Base-by-base conservation (phyloP, 2,888 invertebrate species). In the Lacanobia oleracea region DNA sequence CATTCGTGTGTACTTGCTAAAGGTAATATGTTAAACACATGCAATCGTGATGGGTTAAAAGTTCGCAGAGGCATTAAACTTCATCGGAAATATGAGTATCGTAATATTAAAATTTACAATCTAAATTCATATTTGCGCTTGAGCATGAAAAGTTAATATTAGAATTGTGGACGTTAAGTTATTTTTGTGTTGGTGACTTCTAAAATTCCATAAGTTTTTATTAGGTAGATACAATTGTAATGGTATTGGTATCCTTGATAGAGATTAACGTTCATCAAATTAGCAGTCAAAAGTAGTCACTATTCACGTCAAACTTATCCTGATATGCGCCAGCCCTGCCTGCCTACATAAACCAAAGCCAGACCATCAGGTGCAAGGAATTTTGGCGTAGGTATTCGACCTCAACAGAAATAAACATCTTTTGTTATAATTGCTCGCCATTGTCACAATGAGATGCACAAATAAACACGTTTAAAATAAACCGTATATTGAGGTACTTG, bases 341-440 rank as follows among this genome's bases (percentile, higher is more conserved):
- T 67, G 10, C 75, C 56, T 69, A 83, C 69, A 66, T 50, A 43
- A 10, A 75, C 83, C 85, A 86, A 86, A 86, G 82, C 79, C 84
- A 86, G 45, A 51, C 72, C 77, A 84, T 79, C 86, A 88, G 90
- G 86, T 87, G 87, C 85, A 86, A 85, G 88, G 88, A 87, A 89
- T 90, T 82, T 90, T 86, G 88, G 92, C 92, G 91, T 91, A 93
- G 93, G 93, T 89, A 89, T 87, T 81, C 89, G 90, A 88, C 93
- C 94, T 93, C 88, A 88, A 82, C 91, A 82, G 87, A 91, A 93
- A 92, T 91, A 92, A 87, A 77, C 78, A 67, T 84, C 90, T 89
- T 91, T 92, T 91, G 90, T 92, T 92, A 88, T 89, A 91, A 91
- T 90, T 89, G 88, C 86, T 79, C 83, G 81, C 88, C 90, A 91